A percentile compares a stretch with the other conserved stretches of the same genome.
Conservation (phyloP, 1,140 invertebrate genomes). For the Asobara japonica region DNA sequence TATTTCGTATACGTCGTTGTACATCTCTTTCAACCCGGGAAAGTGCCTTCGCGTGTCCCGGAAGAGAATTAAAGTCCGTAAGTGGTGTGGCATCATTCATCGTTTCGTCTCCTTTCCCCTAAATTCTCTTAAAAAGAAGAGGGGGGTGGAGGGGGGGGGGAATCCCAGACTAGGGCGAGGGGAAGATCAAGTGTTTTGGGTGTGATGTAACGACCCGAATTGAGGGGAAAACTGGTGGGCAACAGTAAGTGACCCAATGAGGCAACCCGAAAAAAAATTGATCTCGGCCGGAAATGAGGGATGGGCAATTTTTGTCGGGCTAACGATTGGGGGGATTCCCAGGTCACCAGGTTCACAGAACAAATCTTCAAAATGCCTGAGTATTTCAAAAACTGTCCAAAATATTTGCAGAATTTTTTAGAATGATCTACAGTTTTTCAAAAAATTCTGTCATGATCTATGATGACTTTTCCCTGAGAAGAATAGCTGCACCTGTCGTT, state of each 20-base stretch:
- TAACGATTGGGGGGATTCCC: too few species aligned
- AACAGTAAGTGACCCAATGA: too few species aligned
- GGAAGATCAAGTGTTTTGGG: background rate
- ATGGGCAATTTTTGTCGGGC: background rate
- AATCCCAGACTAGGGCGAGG: background rate
- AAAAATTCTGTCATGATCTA: too few species aligned
- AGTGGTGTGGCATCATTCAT: constrained; percentile 6
- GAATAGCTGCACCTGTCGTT: too few species aligned
- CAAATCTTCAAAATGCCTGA: too few species aligned
- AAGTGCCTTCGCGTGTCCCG: constrained; percentile 14
- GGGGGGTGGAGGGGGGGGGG: background rate
- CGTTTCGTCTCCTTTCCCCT: background rate
- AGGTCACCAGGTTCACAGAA: too few species aligned
- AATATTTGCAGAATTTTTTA: too few species aligned
- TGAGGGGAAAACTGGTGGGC: background rate
- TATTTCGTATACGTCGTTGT: background rate
- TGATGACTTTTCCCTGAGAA: too few species aligned
- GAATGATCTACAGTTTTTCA: too few species aligned
- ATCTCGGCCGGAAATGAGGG: background rate
- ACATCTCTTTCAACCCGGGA: background rate
- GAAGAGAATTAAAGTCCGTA: constrained; percentile 11
- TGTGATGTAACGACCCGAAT: background rate
- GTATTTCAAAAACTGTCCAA: too few species aligned
- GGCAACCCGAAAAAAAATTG: too few species aligned
- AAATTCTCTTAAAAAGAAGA: background rate